Evolutionary conservation across 2,113 vertebrate genomes (phyloP).

Genomic region (Trachemys scripta): DNA sequence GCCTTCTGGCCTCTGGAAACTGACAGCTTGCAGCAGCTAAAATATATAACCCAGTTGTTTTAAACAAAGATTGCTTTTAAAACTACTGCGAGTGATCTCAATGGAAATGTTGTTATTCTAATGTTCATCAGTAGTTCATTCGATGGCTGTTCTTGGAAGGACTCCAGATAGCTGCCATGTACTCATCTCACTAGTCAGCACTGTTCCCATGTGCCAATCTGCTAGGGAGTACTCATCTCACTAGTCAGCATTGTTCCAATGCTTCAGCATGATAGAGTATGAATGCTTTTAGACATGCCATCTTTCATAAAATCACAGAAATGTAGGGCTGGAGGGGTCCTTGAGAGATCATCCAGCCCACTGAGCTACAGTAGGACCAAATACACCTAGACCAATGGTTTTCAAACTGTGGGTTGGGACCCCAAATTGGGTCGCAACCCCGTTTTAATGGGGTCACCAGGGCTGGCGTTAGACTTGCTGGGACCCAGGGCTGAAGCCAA

Average conservation of each 20-base stretch:
- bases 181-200: not conserved
- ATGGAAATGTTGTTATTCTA: not conserved
- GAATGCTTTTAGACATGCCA: constrained; percentile 12
- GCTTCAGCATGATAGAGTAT: not conserved
- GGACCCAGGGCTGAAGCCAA: too few relatives aligned
- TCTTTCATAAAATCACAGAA: not conserved
- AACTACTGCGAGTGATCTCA: not conserved
- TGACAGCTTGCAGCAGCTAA: not conserved
- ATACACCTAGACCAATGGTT: not conserved
- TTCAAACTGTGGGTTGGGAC: too few relatives aligned
- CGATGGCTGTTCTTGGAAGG: constrained; percentile 22
- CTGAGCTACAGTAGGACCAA: not conserved
- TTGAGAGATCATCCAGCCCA: not conserved
- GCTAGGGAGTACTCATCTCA: not conserved
- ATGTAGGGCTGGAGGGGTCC: not conserved
- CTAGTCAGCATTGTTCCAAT: not conserved
- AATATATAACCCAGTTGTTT: constrained; percentile 3
- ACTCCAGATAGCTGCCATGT: constrained; percentile 34
- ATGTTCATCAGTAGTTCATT: constrained; percentile 30
- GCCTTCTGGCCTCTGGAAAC: constrained; percentile 15
- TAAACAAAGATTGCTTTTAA: constrained; percentile 46
- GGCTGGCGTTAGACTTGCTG: too few relatives aligned
- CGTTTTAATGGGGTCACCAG: too few relatives aligned
- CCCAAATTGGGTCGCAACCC: too few relatives aligned
- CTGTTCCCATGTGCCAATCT: not conserved